Evolutionary conservation across 2,888 invertebrate species (phyloP).

Genomic region (Ditula angustiorana): DNA sequence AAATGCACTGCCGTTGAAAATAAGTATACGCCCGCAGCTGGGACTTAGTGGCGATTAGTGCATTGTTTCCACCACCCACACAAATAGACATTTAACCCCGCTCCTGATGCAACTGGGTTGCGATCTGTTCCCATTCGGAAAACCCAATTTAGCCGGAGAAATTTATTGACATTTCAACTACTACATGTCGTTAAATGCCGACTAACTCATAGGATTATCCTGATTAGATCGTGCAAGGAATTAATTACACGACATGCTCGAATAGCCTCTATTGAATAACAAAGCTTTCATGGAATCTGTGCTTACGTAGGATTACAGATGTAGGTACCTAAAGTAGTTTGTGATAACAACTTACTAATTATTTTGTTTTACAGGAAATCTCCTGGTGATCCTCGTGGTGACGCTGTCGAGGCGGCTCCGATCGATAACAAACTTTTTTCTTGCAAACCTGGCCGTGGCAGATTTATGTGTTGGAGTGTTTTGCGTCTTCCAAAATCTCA

Average conservation of each 20-base stretch:
- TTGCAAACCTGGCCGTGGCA: slow-evolving; percentile 95
- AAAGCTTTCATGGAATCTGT: slow-evolving; percentile 3
- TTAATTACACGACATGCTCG: slow-evolving; percentile 11
- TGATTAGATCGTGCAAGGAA: slow-evolving; percentile 14
- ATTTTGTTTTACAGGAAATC: slow-evolving; percentile 89
- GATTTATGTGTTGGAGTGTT: slow-evolving; percentile 97
- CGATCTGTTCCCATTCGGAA: slow-evolving; percentile 11
- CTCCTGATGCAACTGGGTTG: slow-evolving; percentile 1
- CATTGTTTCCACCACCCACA: not conserved
- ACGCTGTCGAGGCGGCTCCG: slow-evolving; percentile 92
- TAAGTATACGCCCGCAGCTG: slow-evolving; percentile 19
- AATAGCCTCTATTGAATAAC: slow-evolving; percentile 9
- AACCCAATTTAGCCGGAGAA: slow-evolving; percentile 1
- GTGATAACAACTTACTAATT: not conserved
- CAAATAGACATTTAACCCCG: slow-evolving; percentile 25
- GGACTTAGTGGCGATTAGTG: slow-evolving; percentile 8
- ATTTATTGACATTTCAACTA: slow-evolving; percentile 1
- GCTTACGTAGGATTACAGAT: slow-evolving; percentile 3
- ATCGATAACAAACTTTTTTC: slow-evolving; percentile 96
- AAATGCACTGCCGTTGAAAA: not conserved
- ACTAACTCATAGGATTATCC: not conserved
- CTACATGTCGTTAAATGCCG: not conserved
- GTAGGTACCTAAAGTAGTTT: not conserved
- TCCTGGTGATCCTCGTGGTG: slow-evolving; percentile 94
- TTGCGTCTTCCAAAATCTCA: slow-evolving; percentile 95